Evolutionary conservation across 1,140 invertebrate genomes (phyloP).

Genomic region (Tyrophagus putrescentiae): DNA sequence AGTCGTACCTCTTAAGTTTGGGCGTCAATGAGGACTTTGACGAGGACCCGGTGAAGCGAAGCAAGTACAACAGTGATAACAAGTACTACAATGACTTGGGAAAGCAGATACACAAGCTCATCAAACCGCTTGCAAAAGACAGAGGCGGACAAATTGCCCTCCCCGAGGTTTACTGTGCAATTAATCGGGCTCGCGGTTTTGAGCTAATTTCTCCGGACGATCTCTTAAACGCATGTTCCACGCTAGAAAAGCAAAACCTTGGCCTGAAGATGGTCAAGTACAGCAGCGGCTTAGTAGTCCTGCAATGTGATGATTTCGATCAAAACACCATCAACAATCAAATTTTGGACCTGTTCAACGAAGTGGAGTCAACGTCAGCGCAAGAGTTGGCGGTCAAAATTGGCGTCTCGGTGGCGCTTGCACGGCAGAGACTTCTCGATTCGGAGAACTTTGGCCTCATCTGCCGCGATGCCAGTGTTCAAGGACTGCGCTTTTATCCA

Average conservation of each 20-base stretch:
- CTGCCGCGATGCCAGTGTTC: slow-evolving; percentile 84
- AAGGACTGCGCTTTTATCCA: slow-evolving; percentile 79
- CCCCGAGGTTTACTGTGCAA: slow-evolving; percentile 86
- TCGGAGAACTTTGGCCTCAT: slow-evolving; percentile 64
- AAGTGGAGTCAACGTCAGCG: slow-evolving; percentile 55
- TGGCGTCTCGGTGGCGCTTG: slow-evolving; percentile 70
- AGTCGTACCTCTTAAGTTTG: slow-evolving; percentile 85
- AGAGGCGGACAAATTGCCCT: slow-evolving; percentile 89
- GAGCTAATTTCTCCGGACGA: slow-evolving; percentile 81
- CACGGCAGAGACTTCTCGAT: slow-evolving; percentile 47
- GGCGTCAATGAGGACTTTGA: slow-evolving; percentile 47
- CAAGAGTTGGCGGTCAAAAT: slow-evolving; percentile 65
- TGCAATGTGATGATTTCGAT: slow-evolving; percentile 61
- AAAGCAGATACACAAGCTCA: slow-evolving; percentile 62
- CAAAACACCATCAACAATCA: slow-evolving; percentile 57
- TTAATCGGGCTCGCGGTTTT: slow-evolving; percentile 54
- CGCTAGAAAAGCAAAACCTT: slow-evolving; percentile 43
- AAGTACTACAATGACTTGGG: slow-evolving; percentile 75
- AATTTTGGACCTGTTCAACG: slow-evolving; percentile 51
- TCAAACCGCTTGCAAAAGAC: slow-evolving; percentile 66
- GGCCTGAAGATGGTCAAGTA: slow-evolving; percentile 58
- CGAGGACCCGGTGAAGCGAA: slow-evolving; percentile 83
- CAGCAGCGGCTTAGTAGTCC: slow-evolving; percentile 74
- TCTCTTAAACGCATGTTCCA: slow-evolving; percentile 68
- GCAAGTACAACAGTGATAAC: slow-evolving; percentile 66